Conservation (phyloP, 2,113 vertebrate genomes). For the Vicugna pacos region DNA sequence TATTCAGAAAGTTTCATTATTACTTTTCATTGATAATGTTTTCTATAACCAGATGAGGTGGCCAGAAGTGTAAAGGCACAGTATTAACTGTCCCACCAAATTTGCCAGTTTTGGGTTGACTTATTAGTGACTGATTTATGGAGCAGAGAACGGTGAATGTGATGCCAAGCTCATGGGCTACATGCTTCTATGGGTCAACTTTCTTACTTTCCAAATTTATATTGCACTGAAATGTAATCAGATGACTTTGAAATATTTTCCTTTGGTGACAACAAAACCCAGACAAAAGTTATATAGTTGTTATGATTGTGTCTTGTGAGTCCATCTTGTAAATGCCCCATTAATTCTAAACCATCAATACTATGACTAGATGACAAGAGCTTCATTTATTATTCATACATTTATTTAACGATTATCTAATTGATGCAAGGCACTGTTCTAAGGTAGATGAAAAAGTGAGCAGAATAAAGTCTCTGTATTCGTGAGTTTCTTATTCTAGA, state of each 20-base stretch:
- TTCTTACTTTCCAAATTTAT: background rate
- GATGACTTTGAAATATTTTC: background rate
- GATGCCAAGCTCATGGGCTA: background rate
- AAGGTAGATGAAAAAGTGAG: background rate
- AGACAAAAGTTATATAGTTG: background rate
- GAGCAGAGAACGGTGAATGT: background rate
- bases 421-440: background rate
- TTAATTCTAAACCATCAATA: background rate
- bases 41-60: background rate
- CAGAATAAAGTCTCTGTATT: background rate
- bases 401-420: background rate
- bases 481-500: background rate
- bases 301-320: background rate
- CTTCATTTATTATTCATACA: background rate
- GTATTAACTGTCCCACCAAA: background rate
- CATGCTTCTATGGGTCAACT: background rate
- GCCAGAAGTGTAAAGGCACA: background rate
- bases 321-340: background rate
- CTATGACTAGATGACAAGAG: background rate
- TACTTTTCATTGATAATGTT: background rate
- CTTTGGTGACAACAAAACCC: background rate
- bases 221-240: background rate
- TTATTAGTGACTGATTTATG: background rate
- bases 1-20: background rate
- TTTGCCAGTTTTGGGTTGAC: background rate